phyloP scores from a whole-genome alignment of 2,888 invertebrate genomes.

The Hydrotaea cyrtoneurina region DNA sequence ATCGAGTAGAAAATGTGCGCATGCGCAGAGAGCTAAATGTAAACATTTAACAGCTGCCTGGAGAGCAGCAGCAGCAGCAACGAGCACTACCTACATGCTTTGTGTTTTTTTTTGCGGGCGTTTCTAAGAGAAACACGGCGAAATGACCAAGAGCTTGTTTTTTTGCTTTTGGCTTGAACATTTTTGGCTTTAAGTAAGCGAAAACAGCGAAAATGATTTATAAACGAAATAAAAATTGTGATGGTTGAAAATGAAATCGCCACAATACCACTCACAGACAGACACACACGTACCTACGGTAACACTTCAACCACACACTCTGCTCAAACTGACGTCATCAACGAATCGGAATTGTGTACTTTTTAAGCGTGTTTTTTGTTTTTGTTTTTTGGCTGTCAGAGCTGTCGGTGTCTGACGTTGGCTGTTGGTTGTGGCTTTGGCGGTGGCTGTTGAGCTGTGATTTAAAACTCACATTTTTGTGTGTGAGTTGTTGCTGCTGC shows the following conservation, averaged over 20 bases:
- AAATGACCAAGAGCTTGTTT: constrained; percentile 2
- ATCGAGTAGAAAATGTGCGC: background rate
- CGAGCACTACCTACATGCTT: background rate
- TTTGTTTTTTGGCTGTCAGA: constrained; percentile 37
- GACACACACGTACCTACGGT: background rate
- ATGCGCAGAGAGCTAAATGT: constrained; percentile 14
- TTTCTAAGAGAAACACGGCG: background rate
- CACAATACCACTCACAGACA: background rate
- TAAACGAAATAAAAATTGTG: constrained; percentile 52
- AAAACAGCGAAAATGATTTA: constrained; percentile 37
- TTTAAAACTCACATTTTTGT: constrained; percentile 37
- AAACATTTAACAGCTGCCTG: background rate
- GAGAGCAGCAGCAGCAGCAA: background rate
- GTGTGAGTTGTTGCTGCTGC: constrained; percentile 11
- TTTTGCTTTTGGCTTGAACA: too few species aligned
- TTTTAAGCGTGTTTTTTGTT: constrained; percentile 43
- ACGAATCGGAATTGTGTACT: constrained; percentile 46
- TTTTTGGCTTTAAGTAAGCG: constrained; percentile 66
- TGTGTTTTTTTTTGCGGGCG: background rate
- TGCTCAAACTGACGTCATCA: constrained; percentile 58
- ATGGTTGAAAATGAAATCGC: constrained; percentile 67
- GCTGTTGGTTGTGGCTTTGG: background rate
- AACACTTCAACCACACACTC: background rate
- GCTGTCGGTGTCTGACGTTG: constrained; percentile 70
- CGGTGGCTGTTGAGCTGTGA: background rate